These are phyloP conservation scores for Caenorhabditis imperialis DNA, from an alignment of 2,888 invertebrate species.

Conservation along the genomic window DNA sequence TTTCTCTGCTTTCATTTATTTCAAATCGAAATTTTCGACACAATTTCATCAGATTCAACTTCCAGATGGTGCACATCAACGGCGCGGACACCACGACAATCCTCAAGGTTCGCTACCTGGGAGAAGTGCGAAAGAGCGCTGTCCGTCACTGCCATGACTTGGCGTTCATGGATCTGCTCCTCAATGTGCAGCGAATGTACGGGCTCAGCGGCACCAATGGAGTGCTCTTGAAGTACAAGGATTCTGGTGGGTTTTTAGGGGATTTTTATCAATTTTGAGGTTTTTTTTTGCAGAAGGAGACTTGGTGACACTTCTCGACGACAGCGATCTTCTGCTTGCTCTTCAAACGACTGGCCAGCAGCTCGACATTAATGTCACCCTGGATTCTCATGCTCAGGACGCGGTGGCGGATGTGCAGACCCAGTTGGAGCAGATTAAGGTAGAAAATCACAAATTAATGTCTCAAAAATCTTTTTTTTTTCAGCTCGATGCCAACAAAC, in stretches of 20 bases:
- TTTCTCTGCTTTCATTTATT: background rate
- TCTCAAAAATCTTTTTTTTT: constrained; percentile 13
- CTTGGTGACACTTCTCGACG: constrained; percentile 65
- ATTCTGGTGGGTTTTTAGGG: constrained; percentile 63
- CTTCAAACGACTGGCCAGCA: constrained; percentile 52
- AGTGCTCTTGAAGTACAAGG: constrained; percentile 68
- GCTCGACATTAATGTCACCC: constrained; percentile 24
- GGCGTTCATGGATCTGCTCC: constrained; percentile 64
- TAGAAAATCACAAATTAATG: constrained; percentile 8
- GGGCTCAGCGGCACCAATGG: constrained; percentile 49
- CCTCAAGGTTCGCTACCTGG: constrained; percentile 65
- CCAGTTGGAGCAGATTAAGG: constrained; percentile 52
- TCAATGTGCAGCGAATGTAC: constrained; percentile 69
- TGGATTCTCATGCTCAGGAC: constrained; percentile 18
- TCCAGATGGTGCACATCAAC: constrained; percentile 53
- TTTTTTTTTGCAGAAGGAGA: constrained; percentile 66
- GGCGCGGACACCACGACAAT: constrained; percentile 56
- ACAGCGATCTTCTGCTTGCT: constrained; percentile 68
- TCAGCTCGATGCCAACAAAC: constrained; percentile 39
- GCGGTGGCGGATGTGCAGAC: constrained; percentile 24
- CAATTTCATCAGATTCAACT: too few species aligned
- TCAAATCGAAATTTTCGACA: background rate
- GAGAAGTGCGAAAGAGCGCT: constrained; percentile 64
- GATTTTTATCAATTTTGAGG: too few species aligned
- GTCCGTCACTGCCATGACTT: constrained; percentile 67